Conservation (phyloP, 2,113 vertebrate species). For the Galemys pyrenaicus region DNA sequence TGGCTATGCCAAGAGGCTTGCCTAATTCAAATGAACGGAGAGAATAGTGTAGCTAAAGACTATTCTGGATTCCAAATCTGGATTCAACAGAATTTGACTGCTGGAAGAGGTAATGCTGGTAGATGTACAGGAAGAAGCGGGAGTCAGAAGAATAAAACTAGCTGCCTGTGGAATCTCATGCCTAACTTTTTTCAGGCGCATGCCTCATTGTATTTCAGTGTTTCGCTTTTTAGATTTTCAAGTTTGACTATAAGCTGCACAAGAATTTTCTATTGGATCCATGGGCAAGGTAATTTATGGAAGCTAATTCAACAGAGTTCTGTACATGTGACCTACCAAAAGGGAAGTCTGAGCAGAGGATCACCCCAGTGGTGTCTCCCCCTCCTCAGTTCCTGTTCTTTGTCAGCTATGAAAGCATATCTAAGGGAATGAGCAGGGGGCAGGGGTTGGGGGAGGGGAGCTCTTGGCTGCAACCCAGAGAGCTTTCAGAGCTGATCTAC, state of each 20-base stretch:
- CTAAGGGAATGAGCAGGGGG: background rate
- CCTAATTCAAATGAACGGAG: background rate
- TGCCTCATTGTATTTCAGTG: background rate
- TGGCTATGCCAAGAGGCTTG: too few species aligned
- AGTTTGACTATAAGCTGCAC: background rate
- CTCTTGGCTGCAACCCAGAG: background rate
- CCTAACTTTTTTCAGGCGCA: background rate
- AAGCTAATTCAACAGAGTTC: background rate
- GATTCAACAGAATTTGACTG: background rate
- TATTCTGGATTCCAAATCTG: too few species aligned
- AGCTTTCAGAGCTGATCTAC: background rate
- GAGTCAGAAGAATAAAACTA: background rate
- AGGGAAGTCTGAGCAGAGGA: background rate
- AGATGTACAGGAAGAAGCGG: background rate
- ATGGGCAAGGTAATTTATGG: background rate
- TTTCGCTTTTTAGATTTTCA: background rate
- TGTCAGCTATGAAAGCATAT: constrained; percentile 9
- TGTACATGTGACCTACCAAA: background rate
- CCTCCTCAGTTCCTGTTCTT: background rate
- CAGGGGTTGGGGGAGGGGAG: background rate
- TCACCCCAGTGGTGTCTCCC: background rate
- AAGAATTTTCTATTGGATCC: background rate
- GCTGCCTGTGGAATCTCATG: background rate
- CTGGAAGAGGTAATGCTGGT: too few species aligned
- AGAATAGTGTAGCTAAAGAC: background rate